phyloP scores from a whole-genome alignment of 2,888 invertebrate species.

The Cephus pygmeus region DNA sequence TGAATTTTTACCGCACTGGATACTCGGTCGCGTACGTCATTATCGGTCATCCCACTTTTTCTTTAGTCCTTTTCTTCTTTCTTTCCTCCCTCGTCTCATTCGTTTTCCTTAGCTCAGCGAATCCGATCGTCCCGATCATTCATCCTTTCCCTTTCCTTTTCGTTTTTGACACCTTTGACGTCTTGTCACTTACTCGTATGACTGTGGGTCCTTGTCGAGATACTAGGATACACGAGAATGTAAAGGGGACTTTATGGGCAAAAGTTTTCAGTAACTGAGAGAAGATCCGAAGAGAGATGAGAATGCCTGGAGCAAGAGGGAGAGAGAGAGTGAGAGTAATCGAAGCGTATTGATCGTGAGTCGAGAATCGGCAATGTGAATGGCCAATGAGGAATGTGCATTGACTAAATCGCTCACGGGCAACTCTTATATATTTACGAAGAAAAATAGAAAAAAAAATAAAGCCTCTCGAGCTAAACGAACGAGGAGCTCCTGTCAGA shows the following conservation, averaged over 20 bases:
- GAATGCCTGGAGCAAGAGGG: not conserved
- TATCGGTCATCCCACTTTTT: constrained; percentile 13
- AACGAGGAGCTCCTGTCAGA: too few species aligned
- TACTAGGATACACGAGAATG: not conserved
- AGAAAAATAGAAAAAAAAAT: too few species aligned
- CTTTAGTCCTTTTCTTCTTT: constrained; percentile 20
- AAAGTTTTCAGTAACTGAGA: not conserved
- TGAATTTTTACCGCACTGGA: constrained; percentile 17
- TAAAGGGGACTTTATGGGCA: not conserved
- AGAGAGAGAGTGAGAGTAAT: not conserved
- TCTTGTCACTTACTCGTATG: too few species aligned
- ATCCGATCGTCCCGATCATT: constrained; percentile 8
- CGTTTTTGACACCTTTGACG: not conserved
- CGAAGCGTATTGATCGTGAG: too few species aligned
- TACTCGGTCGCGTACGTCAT: too few species aligned
- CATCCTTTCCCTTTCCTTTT: not conserved
- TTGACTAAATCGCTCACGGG: too few species aligned
- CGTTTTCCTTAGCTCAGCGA: constrained; percentile 12
- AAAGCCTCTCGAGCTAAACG: too few species aligned
- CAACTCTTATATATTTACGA: too few species aligned
- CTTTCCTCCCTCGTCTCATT: constrained; percentile 15
- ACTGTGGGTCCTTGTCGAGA: not conserved
- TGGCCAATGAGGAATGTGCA: too few species aligned
- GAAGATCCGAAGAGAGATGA: constrained; percentile 3
- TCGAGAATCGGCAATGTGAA: too few species aligned